These are phyloP conservation scores for Progne subis DNA, from an alignment of 2,113 vertebrate species.

Conservation along the genomic window DNA sequence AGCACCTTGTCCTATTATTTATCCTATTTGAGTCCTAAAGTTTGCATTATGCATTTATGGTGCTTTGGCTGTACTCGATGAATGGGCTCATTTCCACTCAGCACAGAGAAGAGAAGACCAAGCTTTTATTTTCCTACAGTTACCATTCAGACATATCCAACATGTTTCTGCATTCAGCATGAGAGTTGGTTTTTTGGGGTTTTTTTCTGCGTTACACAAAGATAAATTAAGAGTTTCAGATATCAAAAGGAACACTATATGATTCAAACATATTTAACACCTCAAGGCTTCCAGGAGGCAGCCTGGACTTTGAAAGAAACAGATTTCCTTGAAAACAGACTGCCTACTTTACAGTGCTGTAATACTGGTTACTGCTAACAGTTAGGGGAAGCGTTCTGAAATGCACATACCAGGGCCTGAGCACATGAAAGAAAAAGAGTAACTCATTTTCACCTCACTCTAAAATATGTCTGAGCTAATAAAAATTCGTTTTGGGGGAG, in stretches of 20 bases:
- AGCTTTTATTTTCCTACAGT: neutral
- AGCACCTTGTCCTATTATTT: neutral
- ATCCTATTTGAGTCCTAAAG: neutral
- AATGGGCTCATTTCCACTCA: neutral
- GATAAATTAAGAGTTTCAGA: neutral
- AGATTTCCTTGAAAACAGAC: neutral
- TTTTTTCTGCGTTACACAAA: neutral
- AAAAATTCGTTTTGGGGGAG: neutral
- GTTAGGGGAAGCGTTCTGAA: neutral
- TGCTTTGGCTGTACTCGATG: neutral
- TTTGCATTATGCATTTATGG: neutral
- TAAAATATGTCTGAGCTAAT: slow-evolving; percentile 39
- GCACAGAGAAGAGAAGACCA: neutral
- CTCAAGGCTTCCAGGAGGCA: neutral
- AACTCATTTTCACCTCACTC: neutral
- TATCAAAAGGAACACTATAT: neutral
- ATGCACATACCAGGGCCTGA: neutral
- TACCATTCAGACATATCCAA: neutral
- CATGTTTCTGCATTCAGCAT: neutral
- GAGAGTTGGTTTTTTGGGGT: no score
- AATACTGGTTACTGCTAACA: neutral
- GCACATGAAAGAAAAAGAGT: neutral
- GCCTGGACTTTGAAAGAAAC: neutral
- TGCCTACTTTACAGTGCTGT: neutral
- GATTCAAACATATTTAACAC: neutral